A percentile compares a stretch with the other conserved stretches of the same genome.
Conservation (phyloP, 1,140 invertebrate genomes). For the Plodia interpunctella region DNA sequence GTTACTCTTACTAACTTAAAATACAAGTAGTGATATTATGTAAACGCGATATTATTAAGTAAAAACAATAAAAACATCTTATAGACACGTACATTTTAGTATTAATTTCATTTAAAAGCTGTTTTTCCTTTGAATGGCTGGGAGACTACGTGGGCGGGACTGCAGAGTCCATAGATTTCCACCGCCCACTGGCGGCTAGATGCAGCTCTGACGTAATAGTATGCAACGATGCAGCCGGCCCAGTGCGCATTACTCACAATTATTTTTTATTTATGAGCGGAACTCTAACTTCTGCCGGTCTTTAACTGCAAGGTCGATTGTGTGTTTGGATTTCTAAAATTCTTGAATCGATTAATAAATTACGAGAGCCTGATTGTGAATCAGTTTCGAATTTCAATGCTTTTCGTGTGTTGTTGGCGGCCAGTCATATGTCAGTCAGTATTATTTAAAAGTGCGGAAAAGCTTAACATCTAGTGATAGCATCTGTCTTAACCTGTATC, state of each 20-base stretch:
- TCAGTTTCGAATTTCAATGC: not conserved
- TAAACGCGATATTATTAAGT: no score
- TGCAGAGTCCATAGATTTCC: slow-evolving; percentile 9
- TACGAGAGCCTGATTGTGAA: no score
- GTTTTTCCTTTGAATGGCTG: slow-evolving; percentile 11
- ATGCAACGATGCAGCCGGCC: slow-evolving; percentile 37
- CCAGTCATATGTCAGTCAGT: not conserved
- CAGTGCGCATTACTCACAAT: slow-evolving; percentile 29
- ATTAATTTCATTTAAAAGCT: no score
- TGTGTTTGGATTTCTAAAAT: not conserved
- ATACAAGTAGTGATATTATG: no score
- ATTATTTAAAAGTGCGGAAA: no score
- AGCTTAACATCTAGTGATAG: no score
- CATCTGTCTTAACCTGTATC: no score
- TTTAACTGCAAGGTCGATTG: slow-evolving; percentile 1
- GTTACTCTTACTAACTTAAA: no score
- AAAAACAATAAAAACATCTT: no score
- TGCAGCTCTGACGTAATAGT: slow-evolving; percentile 38
- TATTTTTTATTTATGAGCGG: slow-evolving; percentile 8
- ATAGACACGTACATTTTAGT: no score
- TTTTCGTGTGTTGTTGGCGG: not conserved
- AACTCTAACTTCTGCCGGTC: not conserved
- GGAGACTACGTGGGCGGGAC: slow-evolving; percentile 21
- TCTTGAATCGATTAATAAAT: not conserved
- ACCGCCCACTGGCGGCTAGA: slow-evolving; percentile 18